phyloP scores from a whole-genome alignment of 2,113 vertebrate genomes.

The Bufo gargarizans region DNA sequence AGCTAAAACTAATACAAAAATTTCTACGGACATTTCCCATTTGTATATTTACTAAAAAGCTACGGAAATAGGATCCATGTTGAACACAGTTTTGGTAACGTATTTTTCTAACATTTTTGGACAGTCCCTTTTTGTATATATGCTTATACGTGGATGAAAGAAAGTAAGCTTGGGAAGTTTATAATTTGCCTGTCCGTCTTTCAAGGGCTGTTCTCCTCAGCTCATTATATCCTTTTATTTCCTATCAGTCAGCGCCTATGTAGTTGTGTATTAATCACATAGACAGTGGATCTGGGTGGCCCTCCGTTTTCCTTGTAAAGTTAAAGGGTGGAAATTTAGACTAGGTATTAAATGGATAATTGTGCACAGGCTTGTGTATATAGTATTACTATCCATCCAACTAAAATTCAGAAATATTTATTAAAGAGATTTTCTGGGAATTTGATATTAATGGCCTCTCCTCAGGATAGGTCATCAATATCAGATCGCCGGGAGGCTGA shows the following conservation, averaged over 20 bases:
- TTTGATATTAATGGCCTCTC: no score
- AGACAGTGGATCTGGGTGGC: slow-evolving; percentile 28
- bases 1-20: no score
- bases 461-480: no score
- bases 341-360: neutral
- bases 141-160: neutral
- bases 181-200: neutral
- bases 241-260: slow-evolving; percentile 9
- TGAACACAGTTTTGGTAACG: neutral
- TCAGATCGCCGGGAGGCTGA: no score
- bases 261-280: slow-evolving; percentile 15
- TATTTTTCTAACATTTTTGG: neutral
- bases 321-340: neutral
- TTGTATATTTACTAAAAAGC: no score
- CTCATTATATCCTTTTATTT: slow-evolving; percentile 2
- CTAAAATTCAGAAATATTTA: no score
- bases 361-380: no score
- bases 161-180: slow-evolving; percentile 12
- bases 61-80: no score
- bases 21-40: no score
- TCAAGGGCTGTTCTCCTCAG: slow-evolving; percentile 15
- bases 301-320: neutral
- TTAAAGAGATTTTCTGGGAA: no score
- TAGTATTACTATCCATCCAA: no score
- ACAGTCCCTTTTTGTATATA: neutral